Percentiles rank a stretch among this genome's conserved stretches.
Evolutionary conservation across 2,888 invertebrate genomes (phyloP).

Genomic region (Lithophane leautieri): DNA sequence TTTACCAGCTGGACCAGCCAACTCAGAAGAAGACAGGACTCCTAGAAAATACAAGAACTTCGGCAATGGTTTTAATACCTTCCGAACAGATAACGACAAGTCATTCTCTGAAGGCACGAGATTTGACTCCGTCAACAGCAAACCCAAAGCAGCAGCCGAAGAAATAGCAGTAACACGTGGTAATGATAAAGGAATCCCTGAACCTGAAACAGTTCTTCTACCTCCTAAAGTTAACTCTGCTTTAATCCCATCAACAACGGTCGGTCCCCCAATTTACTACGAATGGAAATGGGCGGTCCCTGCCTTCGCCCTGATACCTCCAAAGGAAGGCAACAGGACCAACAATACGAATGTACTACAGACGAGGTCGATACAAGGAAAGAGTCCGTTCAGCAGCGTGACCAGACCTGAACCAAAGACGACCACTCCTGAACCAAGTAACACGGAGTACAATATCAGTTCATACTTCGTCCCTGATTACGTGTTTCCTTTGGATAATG

Average conservation of each 20-base stretch:
- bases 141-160: conserved; percentile 68
- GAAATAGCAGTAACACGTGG: conserved; percentile 38
- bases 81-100: conserved; percentile 77
- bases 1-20: conserved; percentile 82
- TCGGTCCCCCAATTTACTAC: conserved; percentile 91
- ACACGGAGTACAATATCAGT: conserved; percentile 90
- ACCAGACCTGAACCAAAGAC: conserved; percentile 78
- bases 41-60: conserved; percentile 80
- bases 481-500: conserved; percentile 90
- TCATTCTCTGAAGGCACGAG: conserved; percentile 71
- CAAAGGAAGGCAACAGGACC: conserved; percentile 85
- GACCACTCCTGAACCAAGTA: conserved; percentile 74
- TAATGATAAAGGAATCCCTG: conserved; percentile 62
- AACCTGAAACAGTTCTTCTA: conserved; percentile 82
- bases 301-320: conserved; percentile 90
- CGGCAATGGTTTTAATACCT: conserved; percentile 76
- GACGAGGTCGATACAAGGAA: conserved; percentile 72
- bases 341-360: conserved; percentile 70
- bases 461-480: conserved; percentile 91
- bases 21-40: conserved; percentile 83
- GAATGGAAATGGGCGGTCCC: conserved; percentile 93
- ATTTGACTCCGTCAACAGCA: conserved; percentile 79
- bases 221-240: conserved; percentile 89
- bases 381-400: conserved; percentile 80
- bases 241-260: conserved; percentile 85